Evolutionary conservation across 2,888 invertebrate genomes (phyloP).

Genomic region (Belgica antarctica): DNA sequence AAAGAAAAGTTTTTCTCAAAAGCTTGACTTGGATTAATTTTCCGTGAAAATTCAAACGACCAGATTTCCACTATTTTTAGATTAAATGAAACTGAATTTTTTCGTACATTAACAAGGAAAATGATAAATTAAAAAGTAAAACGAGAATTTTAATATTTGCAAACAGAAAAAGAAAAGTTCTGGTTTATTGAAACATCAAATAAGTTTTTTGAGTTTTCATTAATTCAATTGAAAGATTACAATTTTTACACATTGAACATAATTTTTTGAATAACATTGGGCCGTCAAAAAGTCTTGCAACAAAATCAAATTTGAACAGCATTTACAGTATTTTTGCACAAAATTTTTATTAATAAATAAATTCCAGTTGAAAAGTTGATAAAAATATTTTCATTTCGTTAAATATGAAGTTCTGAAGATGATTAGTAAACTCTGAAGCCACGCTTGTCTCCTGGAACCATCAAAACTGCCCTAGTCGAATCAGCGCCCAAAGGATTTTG

Average conservation of each 20-base stretch:
- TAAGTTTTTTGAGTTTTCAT: neutral
- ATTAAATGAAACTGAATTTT: too few species aligned
- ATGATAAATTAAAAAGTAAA: neutral
- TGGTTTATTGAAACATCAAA: slow-evolving; percentile 4
- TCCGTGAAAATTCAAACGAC: too few species aligned
- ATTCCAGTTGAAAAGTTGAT: neutral
- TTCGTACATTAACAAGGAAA: too few species aligned
- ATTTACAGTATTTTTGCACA: too few species aligned
- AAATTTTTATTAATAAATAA: neutral
- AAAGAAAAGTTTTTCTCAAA: too few species aligned
- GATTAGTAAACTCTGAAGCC: slow-evolving; percentile 50
- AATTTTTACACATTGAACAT: too few species aligned
- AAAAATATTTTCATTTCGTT: neutral
- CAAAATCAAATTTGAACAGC: too few species aligned
- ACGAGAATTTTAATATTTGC: neutral
- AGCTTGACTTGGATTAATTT: too few species aligned
- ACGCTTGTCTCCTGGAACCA: slow-evolving; percentile 69
- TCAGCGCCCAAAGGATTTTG: slow-evolving; percentile 67
- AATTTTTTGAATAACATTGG: too few species aligned
- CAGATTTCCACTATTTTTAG: too few species aligned
- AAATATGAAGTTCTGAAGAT: neutral
- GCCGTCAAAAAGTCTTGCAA: too few species aligned
- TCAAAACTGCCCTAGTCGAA: slow-evolving; percentile 64
- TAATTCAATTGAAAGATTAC: too few species aligned
- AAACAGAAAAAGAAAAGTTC: neutral